These are phyloP conservation scores for Nipponacmea schrenckii DNA, from an alignment of 2,888 invertebrate genomes.

Conservation along the genomic window DNA sequence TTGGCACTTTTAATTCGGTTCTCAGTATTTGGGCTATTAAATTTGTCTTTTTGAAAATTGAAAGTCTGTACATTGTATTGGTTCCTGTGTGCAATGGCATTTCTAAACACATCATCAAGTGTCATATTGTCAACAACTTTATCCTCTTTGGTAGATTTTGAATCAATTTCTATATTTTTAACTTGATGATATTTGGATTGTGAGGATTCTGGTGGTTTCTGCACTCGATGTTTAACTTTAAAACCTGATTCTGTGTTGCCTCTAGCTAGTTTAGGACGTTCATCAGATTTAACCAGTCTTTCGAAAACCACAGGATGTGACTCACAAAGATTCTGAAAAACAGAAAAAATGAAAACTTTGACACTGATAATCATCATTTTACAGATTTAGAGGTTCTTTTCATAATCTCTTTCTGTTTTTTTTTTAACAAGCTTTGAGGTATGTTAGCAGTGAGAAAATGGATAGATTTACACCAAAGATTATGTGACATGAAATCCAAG, in stretches of 20 bases:
- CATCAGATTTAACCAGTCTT: constrained; percentile 37
- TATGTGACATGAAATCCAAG: no score
- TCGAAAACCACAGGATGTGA: constrained; percentile 54
- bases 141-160: constrained; percentile 42
- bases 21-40: no score
- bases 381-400: no score
- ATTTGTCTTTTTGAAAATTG: no score
- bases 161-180: constrained; percentile 48
- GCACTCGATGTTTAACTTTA: constrained; percentile 50
- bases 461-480: no score
- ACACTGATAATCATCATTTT: neutral
- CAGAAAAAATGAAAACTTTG: neutral
- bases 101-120: constrained; percentile 48
- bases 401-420: no score
- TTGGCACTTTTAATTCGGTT: no score
- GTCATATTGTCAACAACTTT: constrained; percentile 42
- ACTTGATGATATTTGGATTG: constrained; percentile 43
- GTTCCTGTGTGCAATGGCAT: constrained; percentile 15
- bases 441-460: no score
- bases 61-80: no score
- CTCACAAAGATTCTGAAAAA: constrained; percentile 51
- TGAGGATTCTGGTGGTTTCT: constrained; percentile 33
- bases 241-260: constrained; percentile 31
- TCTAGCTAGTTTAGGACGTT: constrained; percentile 22
- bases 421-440: no score